These are phyloP conservation scores for Andricus quercusramuli DNA, from an alignment of 2,888 invertebrate genomes.

Conservation along the genomic window DNA sequence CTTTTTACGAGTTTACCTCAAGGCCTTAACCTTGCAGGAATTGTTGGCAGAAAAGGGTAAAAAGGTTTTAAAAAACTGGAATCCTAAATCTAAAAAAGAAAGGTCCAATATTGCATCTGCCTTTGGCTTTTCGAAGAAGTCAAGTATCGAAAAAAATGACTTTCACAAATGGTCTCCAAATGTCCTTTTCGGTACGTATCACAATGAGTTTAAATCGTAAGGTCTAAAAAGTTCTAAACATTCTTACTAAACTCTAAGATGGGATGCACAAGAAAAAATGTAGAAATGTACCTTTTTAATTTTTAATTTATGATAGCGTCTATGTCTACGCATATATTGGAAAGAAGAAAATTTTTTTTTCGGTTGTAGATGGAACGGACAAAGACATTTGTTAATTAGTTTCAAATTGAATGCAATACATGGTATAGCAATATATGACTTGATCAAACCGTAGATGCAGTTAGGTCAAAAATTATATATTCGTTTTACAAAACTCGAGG, in stretches of 20 bases:
- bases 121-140: not conserved
- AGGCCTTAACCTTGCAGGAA: not conserved
- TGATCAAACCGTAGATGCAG: too few species aligned
- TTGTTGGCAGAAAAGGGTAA: not conserved
- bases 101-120: not conserved
- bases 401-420: too few species aligned
- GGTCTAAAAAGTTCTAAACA: too few species aligned
- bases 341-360: not conserved
- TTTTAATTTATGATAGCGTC: not conserved
- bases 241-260: not conserved
- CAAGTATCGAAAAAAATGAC: not conserved
- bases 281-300: not conserved
- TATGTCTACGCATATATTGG: not conserved
- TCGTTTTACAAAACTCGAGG: not conserved
- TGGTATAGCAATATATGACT: too few species aligned
- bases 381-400: too few species aligned
- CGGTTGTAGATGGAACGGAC: not conserved
- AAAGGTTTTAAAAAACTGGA: not conserved
- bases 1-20: not conserved
- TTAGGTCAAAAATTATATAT: too few species aligned
- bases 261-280: not conserved
- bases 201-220: not conserved
- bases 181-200: not conserved
- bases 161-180: not conserved
- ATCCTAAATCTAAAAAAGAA: slow-evolving; percentile 25